These are phyloP conservation scores for Plecotus auritus DNA, from an alignment of 2,113 vertebrate genomes.

Conservation along the genomic window DNA sequence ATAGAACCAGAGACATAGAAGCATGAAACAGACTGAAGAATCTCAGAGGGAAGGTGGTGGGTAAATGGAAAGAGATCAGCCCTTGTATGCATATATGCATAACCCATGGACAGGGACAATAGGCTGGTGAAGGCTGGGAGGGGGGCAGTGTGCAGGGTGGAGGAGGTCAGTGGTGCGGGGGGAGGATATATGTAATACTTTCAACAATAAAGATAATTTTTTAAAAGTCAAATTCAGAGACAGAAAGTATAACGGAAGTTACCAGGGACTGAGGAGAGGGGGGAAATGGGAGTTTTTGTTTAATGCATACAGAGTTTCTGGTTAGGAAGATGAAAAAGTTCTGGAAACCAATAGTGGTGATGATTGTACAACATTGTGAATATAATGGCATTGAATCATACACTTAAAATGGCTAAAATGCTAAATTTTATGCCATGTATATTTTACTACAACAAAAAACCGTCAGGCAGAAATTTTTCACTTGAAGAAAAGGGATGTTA, in stretches of 20 bases:
- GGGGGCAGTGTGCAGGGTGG: too few species aligned
- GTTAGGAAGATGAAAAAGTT: not conserved
- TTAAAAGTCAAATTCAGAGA: not conserved
- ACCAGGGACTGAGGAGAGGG: not conserved
- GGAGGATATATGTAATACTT: too few species aligned
- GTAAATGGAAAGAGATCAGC: too few species aligned
- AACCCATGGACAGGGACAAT: too few species aligned
- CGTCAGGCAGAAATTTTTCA: not conserved
- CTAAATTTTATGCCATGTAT: not conserved
- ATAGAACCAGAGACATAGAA: too few species aligned
- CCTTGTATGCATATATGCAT: too few species aligned
- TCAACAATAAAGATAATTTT: too few species aligned
- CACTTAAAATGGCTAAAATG: not conserved
- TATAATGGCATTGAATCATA: not conserved
- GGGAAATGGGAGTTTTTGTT: not conserved
- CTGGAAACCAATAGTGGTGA: not conserved
- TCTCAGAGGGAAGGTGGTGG: too few species aligned
- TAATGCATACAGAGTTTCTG: not conserved
- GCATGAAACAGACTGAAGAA: too few species aligned
- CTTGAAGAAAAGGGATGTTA: not conserved
- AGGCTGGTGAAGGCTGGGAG: too few species aligned
- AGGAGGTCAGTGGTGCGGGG: too few species aligned
- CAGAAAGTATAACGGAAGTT: not conserved
- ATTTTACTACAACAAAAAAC: not conserved
- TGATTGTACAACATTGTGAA: not conserved